Percentiles rank a stretch among this genome's conserved stretches.
These are phyloP conservation scores for Trissoscelio sp. DNA, from an alignment of 2,888 invertebrate species.

Conservation along the genomic window DNA sequence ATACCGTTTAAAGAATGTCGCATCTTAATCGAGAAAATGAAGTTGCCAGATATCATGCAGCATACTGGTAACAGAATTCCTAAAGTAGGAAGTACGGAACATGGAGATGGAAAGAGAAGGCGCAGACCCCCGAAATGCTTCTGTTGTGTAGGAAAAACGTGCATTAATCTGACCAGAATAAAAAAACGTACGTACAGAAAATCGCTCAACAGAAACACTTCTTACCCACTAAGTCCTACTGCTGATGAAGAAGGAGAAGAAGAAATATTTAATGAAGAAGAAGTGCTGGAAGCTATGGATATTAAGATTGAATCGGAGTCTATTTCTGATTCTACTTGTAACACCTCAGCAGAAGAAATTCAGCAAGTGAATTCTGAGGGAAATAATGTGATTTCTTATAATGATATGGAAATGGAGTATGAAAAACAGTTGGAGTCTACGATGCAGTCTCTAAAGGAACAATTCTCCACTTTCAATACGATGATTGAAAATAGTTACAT, in stretches of 20 bases:
- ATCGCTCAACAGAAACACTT: neutral
- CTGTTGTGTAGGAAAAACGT: conserved; percentile 24
- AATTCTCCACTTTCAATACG: conserved; percentile 33
- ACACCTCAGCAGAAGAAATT: neutral
- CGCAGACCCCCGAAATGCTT: conserved; percentile 41
- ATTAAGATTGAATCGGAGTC: conserved; percentile 49
- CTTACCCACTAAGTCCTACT: no score
- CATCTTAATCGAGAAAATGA: conserved; percentile 16
- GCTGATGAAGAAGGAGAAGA: no score
- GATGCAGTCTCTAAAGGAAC: conserved; percentile 31
- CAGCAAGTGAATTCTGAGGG: neutral
- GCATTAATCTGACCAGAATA: conserved; percentile 19
- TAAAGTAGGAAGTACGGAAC: neutral
- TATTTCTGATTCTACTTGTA: conserved; percentile 1
- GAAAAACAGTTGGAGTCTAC: conserved; percentile 28
- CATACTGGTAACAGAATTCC: neutral
- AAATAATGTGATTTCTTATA: neutral
- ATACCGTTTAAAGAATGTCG: conserved; percentile 9
- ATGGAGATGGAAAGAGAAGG: conserved; percentile 23
- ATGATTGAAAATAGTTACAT: conserved; percentile 42
- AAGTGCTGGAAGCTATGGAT: conserved; percentile 51
- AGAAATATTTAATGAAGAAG: conserved; percentile 22
- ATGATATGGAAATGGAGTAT: conserved; percentile 27
- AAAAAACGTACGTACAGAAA: neutral
- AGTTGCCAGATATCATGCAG: conserved; percentile 1